Evolutionary conservation across 2,888 invertebrate genomes (phyloP).

Genomic region (Lagria hirta): DNA sequence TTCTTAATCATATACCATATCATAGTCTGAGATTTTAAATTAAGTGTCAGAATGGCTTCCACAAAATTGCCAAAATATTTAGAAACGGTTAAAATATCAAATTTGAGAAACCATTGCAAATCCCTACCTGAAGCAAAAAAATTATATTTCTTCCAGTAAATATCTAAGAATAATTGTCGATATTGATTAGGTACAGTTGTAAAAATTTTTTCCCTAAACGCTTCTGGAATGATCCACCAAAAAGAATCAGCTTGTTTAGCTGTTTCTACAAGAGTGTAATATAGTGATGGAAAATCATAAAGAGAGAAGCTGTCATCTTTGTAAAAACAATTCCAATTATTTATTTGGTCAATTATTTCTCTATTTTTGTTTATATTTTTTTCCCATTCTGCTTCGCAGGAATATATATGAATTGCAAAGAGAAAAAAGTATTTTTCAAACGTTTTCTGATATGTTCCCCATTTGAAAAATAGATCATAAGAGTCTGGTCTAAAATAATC

Average conservation of each 20-base stretch:
- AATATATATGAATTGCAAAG: neutral
- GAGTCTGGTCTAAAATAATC: neutral
- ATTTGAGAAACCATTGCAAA: slow-evolving; percentile 9
- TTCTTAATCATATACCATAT: too few relatives aligned
- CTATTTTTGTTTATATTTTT: neutral
- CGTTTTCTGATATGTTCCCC: neutral
- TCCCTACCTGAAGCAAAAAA: too few relatives aligned
- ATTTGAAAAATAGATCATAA: slow-evolving; percentile 1
- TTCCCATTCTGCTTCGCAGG: too few relatives aligned
- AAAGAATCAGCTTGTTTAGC: too few relatives aligned
- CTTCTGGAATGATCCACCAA: too few relatives aligned
- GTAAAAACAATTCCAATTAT: slow-evolving; percentile 3
- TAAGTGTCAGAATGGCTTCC: too few relatives aligned
- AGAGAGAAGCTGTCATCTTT: slow-evolving; percentile 4
- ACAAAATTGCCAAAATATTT: too few relatives aligned
- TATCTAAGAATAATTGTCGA: slow-evolving; percentile 1
- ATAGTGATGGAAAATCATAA: slow-evolving; percentile 10
- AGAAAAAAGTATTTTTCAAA: slow-evolving; percentile 7
- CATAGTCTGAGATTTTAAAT: too few relatives aligned
- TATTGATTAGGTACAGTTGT: neutral
- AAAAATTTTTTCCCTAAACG: too few relatives aligned
- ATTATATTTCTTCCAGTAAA: slow-evolving; percentile 6
- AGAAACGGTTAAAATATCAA: too few relatives aligned
- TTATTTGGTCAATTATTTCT: too few relatives aligned
- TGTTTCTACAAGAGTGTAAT: neutral